Evolutionary conservation across 2,888 invertebrate species (phyloP).

Genomic region (Tetranychus piercei): DNA sequence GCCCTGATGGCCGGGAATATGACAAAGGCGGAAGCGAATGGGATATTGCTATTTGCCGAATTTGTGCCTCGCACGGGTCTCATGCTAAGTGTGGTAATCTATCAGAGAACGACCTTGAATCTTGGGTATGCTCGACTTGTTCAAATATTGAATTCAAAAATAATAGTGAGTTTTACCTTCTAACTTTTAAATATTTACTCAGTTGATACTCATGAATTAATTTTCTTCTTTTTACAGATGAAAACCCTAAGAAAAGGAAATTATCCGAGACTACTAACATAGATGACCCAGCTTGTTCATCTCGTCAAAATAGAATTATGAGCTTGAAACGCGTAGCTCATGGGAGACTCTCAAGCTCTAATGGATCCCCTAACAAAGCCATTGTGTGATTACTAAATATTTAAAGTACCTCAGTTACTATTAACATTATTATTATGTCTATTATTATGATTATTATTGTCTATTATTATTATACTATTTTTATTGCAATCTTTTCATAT

Average conservation of each 20-base stretch:
- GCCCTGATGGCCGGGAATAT: conserved; percentile 41
- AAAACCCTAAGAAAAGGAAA: background rate
- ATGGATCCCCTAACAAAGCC: background rate
- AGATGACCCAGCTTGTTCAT: background rate
- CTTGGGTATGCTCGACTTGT: conserved; percentile 16
- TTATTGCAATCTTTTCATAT: too few species aligned
- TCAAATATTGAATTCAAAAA: background rate
- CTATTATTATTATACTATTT: background rate
- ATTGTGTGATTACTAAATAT: background rate
- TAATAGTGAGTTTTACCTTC: background rate
- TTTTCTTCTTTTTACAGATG: background rate
- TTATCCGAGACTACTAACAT: background rate
- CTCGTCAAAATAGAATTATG: background rate
- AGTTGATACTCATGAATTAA: background rate
- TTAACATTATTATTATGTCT: background rate
- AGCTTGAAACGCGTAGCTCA: background rate
- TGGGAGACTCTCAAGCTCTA: background rate
- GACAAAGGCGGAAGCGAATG: conserved; percentile 35
- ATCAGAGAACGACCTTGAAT: background rate
- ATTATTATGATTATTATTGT: background rate
- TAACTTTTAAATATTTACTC: background rate
- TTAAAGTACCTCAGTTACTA: background rate
- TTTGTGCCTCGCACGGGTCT: conserved; percentile 41
- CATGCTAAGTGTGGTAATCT: conserved; percentile 37
- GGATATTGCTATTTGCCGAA: conserved; percentile 39